Base-by-base conservation (phyloP, 2,113 vertebrate species). In the Pyxicephalus adspersus region DNA sequence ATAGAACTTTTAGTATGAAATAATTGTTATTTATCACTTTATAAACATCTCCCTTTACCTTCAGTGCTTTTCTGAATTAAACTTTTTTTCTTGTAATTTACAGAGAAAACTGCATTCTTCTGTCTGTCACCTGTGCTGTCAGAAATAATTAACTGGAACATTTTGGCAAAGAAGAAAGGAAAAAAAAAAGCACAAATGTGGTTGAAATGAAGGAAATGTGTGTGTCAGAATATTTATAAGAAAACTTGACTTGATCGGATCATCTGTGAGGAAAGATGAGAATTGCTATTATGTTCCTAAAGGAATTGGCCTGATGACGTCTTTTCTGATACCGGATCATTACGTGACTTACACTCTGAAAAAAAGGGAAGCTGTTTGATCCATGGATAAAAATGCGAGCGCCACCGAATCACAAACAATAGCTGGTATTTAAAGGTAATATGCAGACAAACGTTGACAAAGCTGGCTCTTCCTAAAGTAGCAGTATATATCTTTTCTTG, bases 241-340 rank as follows among this genome's bases (percentile, higher is more conserved):
- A 90, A 93, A 92, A 90, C 88, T 84, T 89, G 92, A 93, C 92
- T 94, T 91, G 94, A 94, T 93, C 91, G 93, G 92, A 93, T 95
- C 94, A 95, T 94, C 93, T 94, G 93, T 88, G 91, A 92, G 94
- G 94, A 95, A 89, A 93, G 90, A 94, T 94, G 93, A 93, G 93
- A 94, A 94, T 89, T 88, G 88, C 94, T 93, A 92, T 93, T 92
- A 91, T 95, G 95, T 95, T 96, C 96, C 97, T 93, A 93, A 94
- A 96, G 95, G 95, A 95, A 95, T 92, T 93, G 92, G 92, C 90
- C 90, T 96, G 95, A 95, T 97, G 96, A 98, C 96, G 96, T 97
- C 94, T 92, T 93, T 93, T 93, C 91, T 94, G 93, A 94, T 94
- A 93, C 90, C 87, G 87, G 92, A 95, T 97, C 94, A 95, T 97